phyloP scores from a whole-genome alignment of 2,888 invertebrate genomes.

The Erynnis tages region DNA sequence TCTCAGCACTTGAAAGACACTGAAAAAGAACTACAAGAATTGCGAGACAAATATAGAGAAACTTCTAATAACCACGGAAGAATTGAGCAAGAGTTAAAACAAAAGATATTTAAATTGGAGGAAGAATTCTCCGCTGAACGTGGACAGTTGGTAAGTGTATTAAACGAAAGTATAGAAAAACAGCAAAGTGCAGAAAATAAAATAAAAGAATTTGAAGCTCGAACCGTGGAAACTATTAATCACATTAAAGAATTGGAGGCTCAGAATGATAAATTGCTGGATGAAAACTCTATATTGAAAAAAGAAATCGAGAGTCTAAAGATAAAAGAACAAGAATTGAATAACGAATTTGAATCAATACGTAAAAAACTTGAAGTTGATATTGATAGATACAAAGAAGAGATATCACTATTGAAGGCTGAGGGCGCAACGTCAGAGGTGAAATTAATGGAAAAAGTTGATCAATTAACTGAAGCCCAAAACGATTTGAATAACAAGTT shows the following conservation, averaged over 20 bases:
- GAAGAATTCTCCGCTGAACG: constrained; percentile 67
- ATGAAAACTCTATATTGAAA: constrained; percentile 69
- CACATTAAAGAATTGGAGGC: constrained; percentile 54
- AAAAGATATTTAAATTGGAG: constrained; percentile 69
- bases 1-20: constrained; percentile 80
- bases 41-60: constrained; percentile 73
- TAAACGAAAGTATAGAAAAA: constrained; percentile 62
- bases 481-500: constrained; percentile 73
- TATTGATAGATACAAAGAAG: constrained; percentile 72
- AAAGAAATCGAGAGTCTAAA: constrained; percentile 64
- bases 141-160: constrained; percentile 55
- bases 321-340: constrained; percentile 63
- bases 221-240: constrained; percentile 48
- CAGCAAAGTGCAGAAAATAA: constrained; percentile 59
- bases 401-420: constrained; percentile 66
- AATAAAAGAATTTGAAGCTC: constrained; percentile 58
- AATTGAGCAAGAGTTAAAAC: constrained; percentile 72
- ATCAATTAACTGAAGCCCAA: constrained; percentile 71
- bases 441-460: constrained; percentile 74
- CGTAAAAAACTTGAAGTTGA: constrained; percentile 68
- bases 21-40: constrained; percentile 78
- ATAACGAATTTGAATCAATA: constrained; percentile 55
- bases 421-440: constrained; percentile 70
- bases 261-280: constrained; percentile 60
- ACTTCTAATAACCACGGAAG: constrained; percentile 66